phyloP scores from a whole-genome alignment of 2,888 invertebrate genomes.

The Dryadula phaetusa region DNA sequence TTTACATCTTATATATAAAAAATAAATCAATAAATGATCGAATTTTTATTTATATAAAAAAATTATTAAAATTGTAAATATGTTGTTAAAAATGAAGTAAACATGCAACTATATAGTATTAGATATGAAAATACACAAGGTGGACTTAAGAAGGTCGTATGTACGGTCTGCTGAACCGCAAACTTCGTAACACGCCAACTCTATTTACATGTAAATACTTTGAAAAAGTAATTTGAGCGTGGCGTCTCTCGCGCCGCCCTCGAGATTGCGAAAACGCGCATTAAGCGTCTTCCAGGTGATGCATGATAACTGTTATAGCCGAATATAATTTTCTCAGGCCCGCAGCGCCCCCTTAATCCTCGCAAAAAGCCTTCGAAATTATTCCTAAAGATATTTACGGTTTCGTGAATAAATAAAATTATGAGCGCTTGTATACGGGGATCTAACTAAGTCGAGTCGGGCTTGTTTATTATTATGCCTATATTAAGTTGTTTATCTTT shows the following conservation, averaged over 20 bases:
- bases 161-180: constrained; percentile 56
- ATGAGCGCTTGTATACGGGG: constrained; percentile 72
- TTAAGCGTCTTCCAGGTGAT: constrained; percentile 84
- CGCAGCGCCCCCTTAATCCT: constrained; percentile 82
- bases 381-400: constrained; percentile 83
- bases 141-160: constrained; percentile 45
- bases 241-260: constrained; percentile 75
- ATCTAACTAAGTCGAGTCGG: constrained; percentile 71
- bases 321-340: constrained; percentile 84
- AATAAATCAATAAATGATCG: not conserved
- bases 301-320: constrained; percentile 84
- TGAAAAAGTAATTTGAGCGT: constrained; percentile 83
- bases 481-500: constrained; percentile 85
- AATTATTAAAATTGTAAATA: not conserved
- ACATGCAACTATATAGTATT: not conserved
- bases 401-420: constrained; percentile 84
- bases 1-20: not conserved
- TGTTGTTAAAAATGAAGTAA: not conserved
- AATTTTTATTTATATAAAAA: not conserved
- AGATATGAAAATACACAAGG: not conserved
- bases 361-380: constrained; percentile 83
- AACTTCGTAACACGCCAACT: constrained; percentile 66
- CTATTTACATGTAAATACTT: constrained; percentile 85
- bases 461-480: constrained; percentile 82
- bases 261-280: constrained; percentile 83